Evolutionary conservation across 2,113 vertebrate genomes (phyloP).

Genomic region (Neotoma lepida): DNA sequence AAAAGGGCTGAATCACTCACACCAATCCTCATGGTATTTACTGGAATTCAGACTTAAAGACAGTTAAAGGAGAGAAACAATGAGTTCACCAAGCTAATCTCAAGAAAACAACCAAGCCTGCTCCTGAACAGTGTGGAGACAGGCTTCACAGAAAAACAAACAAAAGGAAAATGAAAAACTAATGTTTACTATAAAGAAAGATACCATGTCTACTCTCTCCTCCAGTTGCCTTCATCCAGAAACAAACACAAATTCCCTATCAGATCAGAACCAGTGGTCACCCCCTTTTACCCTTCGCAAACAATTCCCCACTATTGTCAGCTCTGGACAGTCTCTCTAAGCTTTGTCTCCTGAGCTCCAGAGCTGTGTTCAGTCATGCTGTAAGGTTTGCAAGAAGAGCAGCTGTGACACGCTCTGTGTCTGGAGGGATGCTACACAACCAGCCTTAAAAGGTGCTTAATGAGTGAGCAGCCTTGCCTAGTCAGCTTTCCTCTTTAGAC

Average conservation of each 20-base stretch:
- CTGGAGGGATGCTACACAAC: not conserved
- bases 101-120: conserved; percentile 33
- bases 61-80: not conserved
- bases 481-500: not conserved
- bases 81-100: not conserved
- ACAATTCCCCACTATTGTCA: not conserved
- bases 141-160: conserved; percentile 32
- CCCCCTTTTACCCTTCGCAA: not conserved
- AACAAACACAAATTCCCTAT: not conserved
- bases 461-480: not conserved
- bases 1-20: not conserved
- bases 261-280: not conserved
- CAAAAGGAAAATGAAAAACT: conserved; percentile 42
- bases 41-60: not conserved
- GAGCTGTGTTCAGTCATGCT: not conserved
- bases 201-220: not conserved
- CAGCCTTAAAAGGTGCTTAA: not conserved
- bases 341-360: not conserved
- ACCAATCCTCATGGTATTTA: not conserved
- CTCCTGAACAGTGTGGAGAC: not conserved
- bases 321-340: not conserved
- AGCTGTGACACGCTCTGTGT: not conserved
- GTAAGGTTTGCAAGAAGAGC: not conserved
- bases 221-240: not conserved
- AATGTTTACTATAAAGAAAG: conserved; percentile 14